Evolutionary conservation across 1,140 invertebrate species (phyloP), one percentile per base, ranked within the genome.

Genomic region (Arion vulgaris): DNA sequence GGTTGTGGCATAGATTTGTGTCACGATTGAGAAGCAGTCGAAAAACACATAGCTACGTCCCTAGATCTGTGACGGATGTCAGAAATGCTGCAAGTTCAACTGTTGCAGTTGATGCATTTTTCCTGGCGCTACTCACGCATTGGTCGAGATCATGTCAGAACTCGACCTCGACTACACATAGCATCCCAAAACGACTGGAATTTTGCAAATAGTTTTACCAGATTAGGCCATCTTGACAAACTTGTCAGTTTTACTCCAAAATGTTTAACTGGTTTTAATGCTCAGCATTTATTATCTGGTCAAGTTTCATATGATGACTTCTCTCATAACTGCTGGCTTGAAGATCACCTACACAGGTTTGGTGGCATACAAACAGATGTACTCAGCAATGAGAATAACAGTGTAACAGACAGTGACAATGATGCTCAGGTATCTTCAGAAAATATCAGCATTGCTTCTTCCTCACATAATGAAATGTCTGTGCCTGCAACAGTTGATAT

Each of bases 311-410:
- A 41, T 77, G 75, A 77, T 32, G 41, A 77, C 49, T 77, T 77
- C 51, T 77, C 75, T 13, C 45, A 28, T 26, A 77, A 66, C 51
- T 77, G 75, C n/a, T 77, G 75, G 75, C 51, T 77, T 32, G 75
- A 77, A 39, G 62, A 77, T 66, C 45, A 66, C 38, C 28, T 77
- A 32, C 75, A 77, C 32, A 62, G 49, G 34, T 77, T 77, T 77
- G 75, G 75, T 32, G 28, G 41, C 2, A 5, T 51, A 19, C 11
- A 1, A 7, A 11, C 73, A 13, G 38, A 41, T 11, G 73, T 17
- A 13, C 13, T 28, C 28, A 51, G 5, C 11, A 41, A 49, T 75
- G 19, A 13, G 15, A 26, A 26, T 32, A 71, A 26, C 32, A 39
- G 36, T 71, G 7, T 38, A 36, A 45, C 49, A 32, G 23, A 49